Evolutionary conservation across 2,797 vertebrate species (phyloP).

Genomic region (Sphenodon punctatus): DNA sequence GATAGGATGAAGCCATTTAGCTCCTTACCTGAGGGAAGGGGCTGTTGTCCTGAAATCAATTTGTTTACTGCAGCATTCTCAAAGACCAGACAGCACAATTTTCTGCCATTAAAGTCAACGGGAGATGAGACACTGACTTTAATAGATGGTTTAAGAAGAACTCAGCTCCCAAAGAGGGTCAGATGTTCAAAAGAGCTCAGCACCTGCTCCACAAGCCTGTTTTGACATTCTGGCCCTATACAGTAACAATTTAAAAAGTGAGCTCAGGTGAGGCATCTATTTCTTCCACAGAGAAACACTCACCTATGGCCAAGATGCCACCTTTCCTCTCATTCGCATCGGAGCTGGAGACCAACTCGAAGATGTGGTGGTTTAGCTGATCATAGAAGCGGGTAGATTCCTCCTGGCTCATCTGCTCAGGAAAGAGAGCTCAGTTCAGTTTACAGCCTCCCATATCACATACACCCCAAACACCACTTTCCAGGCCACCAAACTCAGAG

Average conservation of each 20-base stretch:
- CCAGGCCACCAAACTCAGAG: neutral
- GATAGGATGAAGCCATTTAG: neutral
- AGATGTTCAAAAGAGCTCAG: constrained; percentile 10
- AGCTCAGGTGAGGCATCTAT: neutral
- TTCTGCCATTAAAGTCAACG: too few relatives aligned
- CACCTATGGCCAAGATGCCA: constrained; percentile 97
- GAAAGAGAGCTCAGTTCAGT: neutral
- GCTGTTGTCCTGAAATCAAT: neutral
- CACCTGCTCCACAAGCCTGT: neutral
- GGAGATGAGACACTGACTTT: too few relatives aligned
- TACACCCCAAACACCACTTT: neutral
- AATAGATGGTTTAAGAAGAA: neutral
- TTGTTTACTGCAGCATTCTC: too few relatives aligned
- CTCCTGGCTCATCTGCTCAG: constrained; percentile 93
- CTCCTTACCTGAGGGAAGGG: neutral
- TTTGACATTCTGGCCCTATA: neutral
- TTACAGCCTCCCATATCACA: neutral
- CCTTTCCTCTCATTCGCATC: constrained; percentile 98
- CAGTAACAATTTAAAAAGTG: fast-evolving
- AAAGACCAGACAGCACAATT: too few relatives aligned
- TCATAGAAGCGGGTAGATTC: constrained; percentile 97
- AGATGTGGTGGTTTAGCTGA: constrained; percentile 98
- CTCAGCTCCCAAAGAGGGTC: neutral
- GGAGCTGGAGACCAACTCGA: constrained; percentile 97
- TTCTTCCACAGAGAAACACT: constrained; percentile 39